A percentile compares a stretch with the other conserved stretches of the same genome.
Evolutionary conservation across 2,888 invertebrate species (phyloP).

Genomic region (Sympetrum striolatum): DNA sequence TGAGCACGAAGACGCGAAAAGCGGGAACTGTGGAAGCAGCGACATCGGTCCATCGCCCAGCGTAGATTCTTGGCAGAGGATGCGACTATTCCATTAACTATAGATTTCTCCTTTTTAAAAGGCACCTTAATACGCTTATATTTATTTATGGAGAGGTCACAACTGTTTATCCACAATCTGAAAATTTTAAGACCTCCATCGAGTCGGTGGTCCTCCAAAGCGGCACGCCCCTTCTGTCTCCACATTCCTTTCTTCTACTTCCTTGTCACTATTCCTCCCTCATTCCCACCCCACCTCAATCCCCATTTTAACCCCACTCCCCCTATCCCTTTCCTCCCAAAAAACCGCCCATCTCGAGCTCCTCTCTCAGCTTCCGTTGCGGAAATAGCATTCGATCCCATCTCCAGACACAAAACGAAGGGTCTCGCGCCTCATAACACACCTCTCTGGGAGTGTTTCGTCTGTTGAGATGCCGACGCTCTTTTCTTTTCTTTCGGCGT

Average conservation of each 20-base stretch:
- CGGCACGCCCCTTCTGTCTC: not conserved
- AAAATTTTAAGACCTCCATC: too few species aligned
- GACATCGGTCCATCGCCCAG: too few species aligned
- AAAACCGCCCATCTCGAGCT: not conserved
- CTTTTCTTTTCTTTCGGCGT: not conserved
- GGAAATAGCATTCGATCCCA: slow-evolving; percentile 26
- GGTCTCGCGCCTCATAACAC: slow-evolving; percentile 16
- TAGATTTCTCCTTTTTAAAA: too few species aligned
- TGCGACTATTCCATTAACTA: too few species aligned
- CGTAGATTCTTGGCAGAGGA: too few species aligned
- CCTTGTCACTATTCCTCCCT: not conserved
- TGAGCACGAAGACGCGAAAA: too few species aligned
- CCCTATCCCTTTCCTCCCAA: not conserved
- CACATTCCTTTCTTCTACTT: not conserved
- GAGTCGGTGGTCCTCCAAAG: too few species aligned
- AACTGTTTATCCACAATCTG: too few species aligned
- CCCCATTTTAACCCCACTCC: not conserved
- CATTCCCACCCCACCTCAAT: not conserved
- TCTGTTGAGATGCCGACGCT: not conserved
- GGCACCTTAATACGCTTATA: too few species aligned
- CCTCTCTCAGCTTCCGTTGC: slow-evolving; percentile 1
- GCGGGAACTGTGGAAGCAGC: too few species aligned
- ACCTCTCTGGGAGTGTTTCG: not conserved
- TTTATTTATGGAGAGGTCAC: too few species aligned
- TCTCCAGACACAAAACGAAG: not conserved